These are phyloP conservation scores for Xanthia icteritia DNA, from an alignment of 2,888 invertebrate species.

Conservation along the genomic window DNA sequence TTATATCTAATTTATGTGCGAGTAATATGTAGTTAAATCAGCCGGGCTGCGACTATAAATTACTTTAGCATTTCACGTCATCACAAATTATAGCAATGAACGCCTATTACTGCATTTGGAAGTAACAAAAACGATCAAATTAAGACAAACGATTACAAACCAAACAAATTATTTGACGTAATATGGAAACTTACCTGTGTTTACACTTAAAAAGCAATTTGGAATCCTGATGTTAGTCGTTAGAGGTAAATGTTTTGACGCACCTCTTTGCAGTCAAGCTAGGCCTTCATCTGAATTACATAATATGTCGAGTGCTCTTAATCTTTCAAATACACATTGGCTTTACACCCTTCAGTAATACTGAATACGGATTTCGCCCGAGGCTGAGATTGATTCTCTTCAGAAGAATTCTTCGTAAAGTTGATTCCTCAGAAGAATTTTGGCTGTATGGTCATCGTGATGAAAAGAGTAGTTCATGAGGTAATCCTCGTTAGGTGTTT, in stretches of 20 bases:
- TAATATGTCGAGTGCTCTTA: not conserved
- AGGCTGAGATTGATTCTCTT: too few relatives aligned
- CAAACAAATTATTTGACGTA: constrained; percentile 36
- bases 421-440: too few relatives aligned
- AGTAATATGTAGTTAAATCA: constrained; percentile 32
- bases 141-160: constrained; percentile 17
- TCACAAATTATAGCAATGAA: constrained; percentile 60
- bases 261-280: not conserved
- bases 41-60: constrained; percentile 42
- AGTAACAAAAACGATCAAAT: constrained; percentile 40
- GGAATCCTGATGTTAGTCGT: constrained; percentile 17
- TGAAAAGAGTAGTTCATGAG: not conserved
- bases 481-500: not conserved
- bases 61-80: constrained; percentile 49
- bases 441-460: not conserved
- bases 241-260: constrained; percentile 15
- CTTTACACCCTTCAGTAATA: not conserved
- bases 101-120: constrained; percentile 41
- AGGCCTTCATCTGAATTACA: not conserved
- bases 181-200: constrained; percentile 15
- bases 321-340: not conserved
- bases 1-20: constrained; percentile 34
- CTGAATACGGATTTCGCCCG: not conserved
- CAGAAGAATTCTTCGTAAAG: too few relatives aligned
- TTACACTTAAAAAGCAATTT: constrained; percentile 42